phyloP scores from a whole-genome alignment of 2,888 invertebrate genomes.

The Prosopocoilus inquinatus region DNA sequence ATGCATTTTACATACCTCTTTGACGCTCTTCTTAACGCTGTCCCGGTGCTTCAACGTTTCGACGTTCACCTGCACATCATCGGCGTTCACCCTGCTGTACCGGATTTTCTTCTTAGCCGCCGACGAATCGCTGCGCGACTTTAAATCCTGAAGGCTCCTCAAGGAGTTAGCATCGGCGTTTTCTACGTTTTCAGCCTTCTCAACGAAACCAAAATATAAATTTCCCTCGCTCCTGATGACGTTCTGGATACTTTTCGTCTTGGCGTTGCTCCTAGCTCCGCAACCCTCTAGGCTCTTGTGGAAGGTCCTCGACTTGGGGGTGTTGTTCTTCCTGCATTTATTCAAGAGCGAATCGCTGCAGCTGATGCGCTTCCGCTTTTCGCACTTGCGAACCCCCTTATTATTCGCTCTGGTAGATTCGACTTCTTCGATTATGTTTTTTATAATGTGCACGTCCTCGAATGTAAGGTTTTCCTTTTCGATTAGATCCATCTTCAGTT shows the following conservation, averaged over 20 bases:
- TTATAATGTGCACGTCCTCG: conserved; percentile 46
- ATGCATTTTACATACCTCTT: conserved; percentile 35
- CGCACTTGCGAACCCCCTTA: conserved; percentile 11
- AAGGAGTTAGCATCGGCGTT: conserved; percentile 39
- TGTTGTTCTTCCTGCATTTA: conserved; percentile 15
- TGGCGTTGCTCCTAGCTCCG: conserved; percentile 22
- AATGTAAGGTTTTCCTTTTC: conserved; percentile 26
- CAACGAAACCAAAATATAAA: conserved; percentile 42
- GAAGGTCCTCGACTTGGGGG: conserved; percentile 24
- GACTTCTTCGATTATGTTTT: conserved; percentile 45
- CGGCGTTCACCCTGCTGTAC: conserved; percentile 26
- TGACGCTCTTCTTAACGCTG: conserved; percentile 39
- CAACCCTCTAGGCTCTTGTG: conserved; percentile 31
- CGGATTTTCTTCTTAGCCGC: conserved; percentile 9
- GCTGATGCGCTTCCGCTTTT: conserved; percentile 21
- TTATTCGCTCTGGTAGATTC: conserved; percentile 26
- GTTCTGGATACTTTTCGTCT: conserved; percentile 33
- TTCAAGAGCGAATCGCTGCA: conserved; percentile 26
- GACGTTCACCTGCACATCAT: conserved; percentile 33
- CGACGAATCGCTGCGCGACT: conserved; percentile 14
- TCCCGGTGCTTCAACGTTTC: conserved; percentile 39
- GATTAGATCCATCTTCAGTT: conserved; percentile 25
- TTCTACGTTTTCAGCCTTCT: conserved; percentile 33
- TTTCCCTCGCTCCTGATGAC: conserved; percentile 38
- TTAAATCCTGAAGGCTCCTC: conserved; percentile 19